Conservation (phyloP, 2,113 vertebrate species). For the Platysteira castanea region DNA sequence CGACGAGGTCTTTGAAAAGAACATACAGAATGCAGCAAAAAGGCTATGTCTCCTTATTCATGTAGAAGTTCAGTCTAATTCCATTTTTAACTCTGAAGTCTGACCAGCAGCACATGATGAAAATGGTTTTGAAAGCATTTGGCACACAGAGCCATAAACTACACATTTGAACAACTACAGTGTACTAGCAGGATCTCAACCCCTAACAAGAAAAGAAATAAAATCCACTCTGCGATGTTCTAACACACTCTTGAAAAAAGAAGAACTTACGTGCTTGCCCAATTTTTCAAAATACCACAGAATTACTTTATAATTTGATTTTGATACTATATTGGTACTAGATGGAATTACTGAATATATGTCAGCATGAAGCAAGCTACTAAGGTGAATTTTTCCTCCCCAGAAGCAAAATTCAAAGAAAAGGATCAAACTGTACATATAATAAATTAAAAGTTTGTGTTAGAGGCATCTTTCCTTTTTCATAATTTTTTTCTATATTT, state of each 20-base stretch:
- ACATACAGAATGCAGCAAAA: neutral
- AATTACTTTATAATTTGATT: neutral
- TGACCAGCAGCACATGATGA: neutral
- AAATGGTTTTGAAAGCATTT: neutral
- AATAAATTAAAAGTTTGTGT: neutral
- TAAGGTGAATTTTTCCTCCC: neutral
- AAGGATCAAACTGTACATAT: neutral
- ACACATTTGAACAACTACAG: neutral
- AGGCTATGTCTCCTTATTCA: neutral
- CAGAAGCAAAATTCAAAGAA: neutral
- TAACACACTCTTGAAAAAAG: neutral
- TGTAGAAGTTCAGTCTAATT: neutral
- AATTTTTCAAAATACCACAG: neutral
- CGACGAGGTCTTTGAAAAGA: conserved; percentile 68
- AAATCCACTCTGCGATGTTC: neutral
- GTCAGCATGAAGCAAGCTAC: neutral
- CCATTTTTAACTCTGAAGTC: neutral
- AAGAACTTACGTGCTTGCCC: neutral
- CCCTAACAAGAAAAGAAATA: neutral
- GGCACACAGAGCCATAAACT: neutral
- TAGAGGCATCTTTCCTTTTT: neutral
- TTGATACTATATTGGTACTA: neutral
- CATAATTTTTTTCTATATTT: neutral
- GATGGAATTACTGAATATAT: neutral
- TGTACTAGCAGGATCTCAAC: neutral